phyloP scores from a whole-genome alignment of 1,140 invertebrate genomes.

The Ruditapes philippinarum region DNA sequence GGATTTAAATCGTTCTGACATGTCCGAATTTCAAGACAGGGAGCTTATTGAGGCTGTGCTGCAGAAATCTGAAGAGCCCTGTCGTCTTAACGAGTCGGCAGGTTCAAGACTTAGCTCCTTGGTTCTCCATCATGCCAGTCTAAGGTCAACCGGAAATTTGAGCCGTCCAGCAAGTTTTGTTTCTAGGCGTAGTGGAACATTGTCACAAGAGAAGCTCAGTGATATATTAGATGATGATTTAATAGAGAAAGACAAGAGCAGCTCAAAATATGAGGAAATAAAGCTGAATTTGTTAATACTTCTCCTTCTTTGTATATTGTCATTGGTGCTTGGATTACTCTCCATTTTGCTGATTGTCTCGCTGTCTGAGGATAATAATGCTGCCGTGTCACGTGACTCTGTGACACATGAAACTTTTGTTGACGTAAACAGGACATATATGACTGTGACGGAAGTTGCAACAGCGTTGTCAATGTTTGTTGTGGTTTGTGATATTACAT shows the following conservation, averaged over 20 bases:
- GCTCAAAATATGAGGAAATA: slow-evolving; percentile 16
- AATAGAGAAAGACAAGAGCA: not conserved
- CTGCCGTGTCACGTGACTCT: not conserved
- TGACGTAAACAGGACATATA: slow-evolving; percentile 26
- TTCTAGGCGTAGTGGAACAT: slow-evolving; percentile 39
- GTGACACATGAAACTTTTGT: not conserved
- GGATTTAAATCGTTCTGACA: slow-evolving; percentile 58
- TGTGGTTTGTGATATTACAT: slow-evolving; percentile 50
- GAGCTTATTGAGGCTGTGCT: slow-evolving; percentile 64
- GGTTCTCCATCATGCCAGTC: slow-evolving; percentile 15
- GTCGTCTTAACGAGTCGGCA: slow-evolving; percentile 53
- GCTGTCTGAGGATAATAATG: not conserved
- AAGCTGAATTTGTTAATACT: slow-evolving; percentile 15
- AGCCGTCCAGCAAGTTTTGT: slow-evolving; percentile 66
- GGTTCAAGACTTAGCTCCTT: slow-evolving; percentile 45
- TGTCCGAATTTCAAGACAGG: slow-evolving; percentile 39
- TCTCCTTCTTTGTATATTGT: slow-evolving; percentile 20
- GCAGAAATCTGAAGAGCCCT: slow-evolving; percentile 39
- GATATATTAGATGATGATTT: not conserved
- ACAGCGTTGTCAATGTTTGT: slow-evolving; percentile 65
- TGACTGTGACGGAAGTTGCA: slow-evolving; percentile 54
- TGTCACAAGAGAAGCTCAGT: slow-evolving; percentile 59
- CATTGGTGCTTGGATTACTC: slow-evolving; percentile 29
- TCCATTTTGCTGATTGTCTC: slow-evolving; percentile 29
- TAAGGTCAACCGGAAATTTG: slow-evolving; percentile 50